Conservation (phyloP, 2,888 invertebrate species). For the Dolichomitus sp. region DNA sequence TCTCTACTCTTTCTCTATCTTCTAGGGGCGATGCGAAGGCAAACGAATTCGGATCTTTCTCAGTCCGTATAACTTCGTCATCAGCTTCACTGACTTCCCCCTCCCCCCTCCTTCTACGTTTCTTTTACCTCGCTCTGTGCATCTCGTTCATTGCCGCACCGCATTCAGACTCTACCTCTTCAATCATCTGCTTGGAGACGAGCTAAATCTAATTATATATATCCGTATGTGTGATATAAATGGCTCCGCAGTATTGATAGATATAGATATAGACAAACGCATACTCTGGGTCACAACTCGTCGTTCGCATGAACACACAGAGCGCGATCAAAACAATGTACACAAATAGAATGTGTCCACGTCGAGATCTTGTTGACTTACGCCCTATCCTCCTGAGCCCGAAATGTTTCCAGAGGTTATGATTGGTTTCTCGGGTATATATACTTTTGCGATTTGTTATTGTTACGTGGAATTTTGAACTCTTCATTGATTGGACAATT, state of each 20-base stretch:
- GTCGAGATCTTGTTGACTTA: not conserved
- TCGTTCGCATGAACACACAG: not conserved
- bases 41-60: not conserved
- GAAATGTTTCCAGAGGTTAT: not conserved
- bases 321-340: slow-evolving; percentile 4
- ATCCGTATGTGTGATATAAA: slow-evolving; percentile 33
- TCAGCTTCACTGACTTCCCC: not conserved
- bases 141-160: slow-evolving; percentile 7
- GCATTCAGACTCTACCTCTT: slow-evolving; percentile 39
- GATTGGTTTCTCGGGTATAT: not conserved
- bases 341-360: not conserved
- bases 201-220: slow-evolving; percentile 29
- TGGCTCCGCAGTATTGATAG: slow-evolving; percentile 34
- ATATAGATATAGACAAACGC: not conserved
- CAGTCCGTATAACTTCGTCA: not conserved
- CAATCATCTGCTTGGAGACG: slow-evolving; percentile 39
- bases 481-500: not conserved
- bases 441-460: not conserved
- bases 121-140: not conserved
- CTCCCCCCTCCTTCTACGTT: not conserved
- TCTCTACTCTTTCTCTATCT: not conserved
- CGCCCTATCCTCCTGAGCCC: not conserved
- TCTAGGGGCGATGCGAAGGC: not conserved
- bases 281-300: not conserved
- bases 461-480: not conserved